Evolutionary conservation across 2,797 vertebrate genomes (phyloP).

Genomic region (Rhinogobio ventralis): DNA sequence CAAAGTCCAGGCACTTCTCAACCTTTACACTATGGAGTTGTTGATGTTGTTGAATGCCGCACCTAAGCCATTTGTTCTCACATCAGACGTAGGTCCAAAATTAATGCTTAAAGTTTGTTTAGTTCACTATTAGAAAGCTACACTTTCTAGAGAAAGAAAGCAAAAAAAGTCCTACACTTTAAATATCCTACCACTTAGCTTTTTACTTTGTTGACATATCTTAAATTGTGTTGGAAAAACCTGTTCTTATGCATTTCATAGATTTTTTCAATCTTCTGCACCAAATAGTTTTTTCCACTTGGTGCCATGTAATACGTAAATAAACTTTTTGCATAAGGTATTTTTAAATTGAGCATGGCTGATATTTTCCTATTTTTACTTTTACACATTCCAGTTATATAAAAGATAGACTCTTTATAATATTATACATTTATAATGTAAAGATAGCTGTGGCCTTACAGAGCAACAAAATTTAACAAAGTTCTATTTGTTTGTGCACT

Average conservation of each 20-base stretch:
- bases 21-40: not conserved
- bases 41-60: not conserved
- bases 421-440: not conserved
- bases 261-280: not conserved
- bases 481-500: not conserved
- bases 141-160: not conserved
- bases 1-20: not conserved
- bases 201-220: not conserved
- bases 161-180: not conserved
- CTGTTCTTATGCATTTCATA: not conserved
- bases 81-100: not conserved
- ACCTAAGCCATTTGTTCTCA: not conserved
- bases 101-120: not conserved
- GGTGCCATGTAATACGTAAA: too few species aligned
- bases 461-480: not conserved
- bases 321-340: not conserved
- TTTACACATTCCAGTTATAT: not conserved
- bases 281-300: not conserved
- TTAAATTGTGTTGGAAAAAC: not conserved
- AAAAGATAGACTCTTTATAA: not conserved
- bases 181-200: not conserved
- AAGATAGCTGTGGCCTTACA: not conserved
- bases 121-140: not conserved
- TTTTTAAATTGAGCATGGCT: not conserved
- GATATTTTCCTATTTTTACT: too few species aligned